Base-by-base conservation (phyloP, 2,113 vertebrate species). In the Microcebus lehilahytsara region DNA sequence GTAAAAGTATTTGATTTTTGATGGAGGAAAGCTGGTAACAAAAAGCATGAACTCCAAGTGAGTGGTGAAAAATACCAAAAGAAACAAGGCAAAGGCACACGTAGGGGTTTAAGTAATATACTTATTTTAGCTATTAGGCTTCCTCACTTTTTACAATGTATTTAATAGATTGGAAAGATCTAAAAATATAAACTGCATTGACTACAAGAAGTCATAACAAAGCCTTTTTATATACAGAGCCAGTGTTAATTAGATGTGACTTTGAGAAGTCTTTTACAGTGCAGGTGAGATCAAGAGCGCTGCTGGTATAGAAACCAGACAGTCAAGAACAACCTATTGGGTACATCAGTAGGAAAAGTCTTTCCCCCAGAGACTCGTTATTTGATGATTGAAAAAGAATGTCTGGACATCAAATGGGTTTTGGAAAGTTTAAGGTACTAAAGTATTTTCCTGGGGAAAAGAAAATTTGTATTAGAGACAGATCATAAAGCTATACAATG, bases 351-450 rank as follows among this genome's bases (percentile, higher is more conserved):
- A 77, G 84, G 86, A 96, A 88, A 84, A 46, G 94, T 93, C 85
- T 78, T 96, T 37, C 53, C 96, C 40, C 71, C 71, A 84, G 96
- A 98, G 92, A 96, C 96, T 98, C 94, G 94, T 98, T 98, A 98
- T 91, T 95, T 95, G 97, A 98, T 97, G 91, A 97, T 69, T 71
- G 88, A 93, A 98, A 97, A 98, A 97, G 95, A 95, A 96, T 86
- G 74, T 80, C 89, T 98, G 97, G 81, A 95, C 97, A 98, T 95
- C 87, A 98, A 97, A 98, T 95, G 46, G 78, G 93, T 98, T 98
- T 94, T 42, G 96, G 94, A 97, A 97, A 96, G 78, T 95, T 98
- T 97, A 92, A 94, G 88, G 23, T 96, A 94, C 93, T 97, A 93
- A 98, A 96, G 75, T 97, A 81, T 95, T 96, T 98, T 98, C 93